These are phyloP conservation scores for Petrolisthes cinctipes DNA, from an alignment of 2,888 invertebrate genomes.

Conservation along the genomic window DNA sequence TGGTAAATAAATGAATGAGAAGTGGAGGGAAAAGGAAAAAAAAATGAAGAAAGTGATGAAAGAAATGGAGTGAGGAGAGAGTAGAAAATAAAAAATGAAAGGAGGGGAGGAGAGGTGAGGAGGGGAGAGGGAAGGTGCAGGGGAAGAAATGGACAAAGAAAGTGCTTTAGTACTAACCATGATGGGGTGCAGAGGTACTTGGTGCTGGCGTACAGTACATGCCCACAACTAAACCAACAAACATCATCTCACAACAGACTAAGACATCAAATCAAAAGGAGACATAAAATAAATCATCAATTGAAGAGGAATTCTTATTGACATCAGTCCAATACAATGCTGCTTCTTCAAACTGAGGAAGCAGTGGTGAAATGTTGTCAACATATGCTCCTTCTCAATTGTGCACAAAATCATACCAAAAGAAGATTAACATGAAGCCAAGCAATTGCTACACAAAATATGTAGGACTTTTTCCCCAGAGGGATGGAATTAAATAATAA, in stretches of 20 bases:
- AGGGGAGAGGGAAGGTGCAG: background rate
- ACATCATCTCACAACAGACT: background rate
- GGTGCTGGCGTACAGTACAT: background rate
- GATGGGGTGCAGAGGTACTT: background rate
- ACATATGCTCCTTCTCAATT: no score
- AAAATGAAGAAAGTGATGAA: background rate
- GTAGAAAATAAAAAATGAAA: background rate
- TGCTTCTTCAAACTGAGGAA: no score
- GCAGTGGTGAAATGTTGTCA: no score
- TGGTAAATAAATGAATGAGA: slow-evolving; percentile 1
- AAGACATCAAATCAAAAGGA: background rate
- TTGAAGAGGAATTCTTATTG: background rate
- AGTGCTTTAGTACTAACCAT: slow-evolving; percentile 19
- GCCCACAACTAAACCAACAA: background rate
- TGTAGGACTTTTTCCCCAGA: no score
- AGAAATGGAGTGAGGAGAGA: background rate
- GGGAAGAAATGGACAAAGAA: slow-evolving; percentile 6
- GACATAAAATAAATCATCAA: background rate
- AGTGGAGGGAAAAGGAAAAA: no score
- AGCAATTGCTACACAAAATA: no score
- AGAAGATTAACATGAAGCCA: no score
- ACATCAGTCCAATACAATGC: background rate
- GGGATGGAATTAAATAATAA: no score
- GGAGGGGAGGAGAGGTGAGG: background rate
- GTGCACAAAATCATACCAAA: no score